Evolutionary conservation across 2,888 invertebrate genomes (phyloP).

Genomic region (Actias luna): DNA sequence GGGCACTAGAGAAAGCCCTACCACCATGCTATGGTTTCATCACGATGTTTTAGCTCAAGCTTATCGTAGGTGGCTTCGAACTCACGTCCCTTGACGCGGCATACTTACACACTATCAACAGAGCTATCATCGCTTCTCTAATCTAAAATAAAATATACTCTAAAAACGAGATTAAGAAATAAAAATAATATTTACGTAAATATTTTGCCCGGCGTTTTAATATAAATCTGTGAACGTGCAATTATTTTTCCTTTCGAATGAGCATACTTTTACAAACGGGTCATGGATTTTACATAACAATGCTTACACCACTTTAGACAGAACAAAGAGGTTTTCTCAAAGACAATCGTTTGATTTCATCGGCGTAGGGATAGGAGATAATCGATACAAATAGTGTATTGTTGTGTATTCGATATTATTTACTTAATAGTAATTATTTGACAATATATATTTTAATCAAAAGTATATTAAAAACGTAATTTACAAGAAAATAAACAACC

Average conservation of each 20-base stretch:
- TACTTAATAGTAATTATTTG: neutral
- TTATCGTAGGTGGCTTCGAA: too few species aligned
- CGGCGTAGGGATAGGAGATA: conserved; percentile 28
- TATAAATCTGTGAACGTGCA: neutral
- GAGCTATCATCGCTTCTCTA: too few species aligned
- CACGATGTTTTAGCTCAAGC: too few species aligned
- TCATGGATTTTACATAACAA: conserved; percentile 46
- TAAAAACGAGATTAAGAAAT: neutral
- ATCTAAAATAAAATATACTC: neutral
- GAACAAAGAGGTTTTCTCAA: conserved; percentile 44
- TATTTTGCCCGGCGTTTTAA: neutral
- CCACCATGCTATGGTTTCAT: too few species aligned
- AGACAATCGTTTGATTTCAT: conserved; percentile 37
- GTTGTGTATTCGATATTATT: neutral
- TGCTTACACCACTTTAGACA: conserved; percentile 36
- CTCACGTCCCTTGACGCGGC: too few species aligned
- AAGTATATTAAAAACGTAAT: neutral
- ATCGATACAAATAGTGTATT: conserved; percentile 9
- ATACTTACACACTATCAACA: too few species aligned
- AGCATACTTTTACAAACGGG: conserved; percentile 42
- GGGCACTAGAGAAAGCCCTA: too few species aligned
- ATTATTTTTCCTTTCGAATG: conserved; percentile 4
- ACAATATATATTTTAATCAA: too few species aligned
- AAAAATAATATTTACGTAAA: neutral
- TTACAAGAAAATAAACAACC: neutral